These are phyloP conservation scores for Sanderia malayensis DNA, from an alignment of 30 jellyfish, hydroid and myxozoan genomes.

Conservation along the genomic window DNA sequence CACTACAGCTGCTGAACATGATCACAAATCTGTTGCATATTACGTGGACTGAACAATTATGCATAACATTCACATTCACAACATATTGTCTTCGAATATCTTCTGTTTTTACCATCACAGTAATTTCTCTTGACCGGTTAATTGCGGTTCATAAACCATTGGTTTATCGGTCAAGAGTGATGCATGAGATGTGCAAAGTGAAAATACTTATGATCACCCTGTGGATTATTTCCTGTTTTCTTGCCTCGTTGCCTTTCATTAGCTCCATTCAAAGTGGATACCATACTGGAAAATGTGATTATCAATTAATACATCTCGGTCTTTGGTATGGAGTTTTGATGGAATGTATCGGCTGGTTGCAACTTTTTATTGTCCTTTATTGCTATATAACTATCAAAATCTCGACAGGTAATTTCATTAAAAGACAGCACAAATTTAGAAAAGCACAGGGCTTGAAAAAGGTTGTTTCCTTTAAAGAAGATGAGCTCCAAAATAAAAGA, in stretches of 20 bases:
- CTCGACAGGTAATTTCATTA: conserved; percentile 54
- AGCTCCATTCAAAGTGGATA: conserved; percentile 19
- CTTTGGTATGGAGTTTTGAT: conserved; percentile 42
- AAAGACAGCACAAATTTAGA: conserved; percentile 45
- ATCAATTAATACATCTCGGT: conserved; percentile 58
- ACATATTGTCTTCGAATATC: conserved; percentile 51
- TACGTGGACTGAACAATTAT: conserved; percentile 39
- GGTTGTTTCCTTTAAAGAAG: background rate
- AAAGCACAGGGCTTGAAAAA: conserved; percentile 19
- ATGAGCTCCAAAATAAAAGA: background rate
- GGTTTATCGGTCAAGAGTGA: conserved; percentile 53
- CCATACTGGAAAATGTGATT: conserved; percentile 24
- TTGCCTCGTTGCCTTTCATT: conserved; percentile 61
- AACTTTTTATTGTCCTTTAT: conserved; percentile 45
- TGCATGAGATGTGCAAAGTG: conserved; percentile 44
- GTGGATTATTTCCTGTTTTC: conserved; percentile 53
- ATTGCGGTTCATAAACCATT: conserved; percentile 63
- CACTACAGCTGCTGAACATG: conserved; percentile 52
- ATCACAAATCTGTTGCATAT: conserved; percentile 23
- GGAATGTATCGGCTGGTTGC: conserved; percentile 57
- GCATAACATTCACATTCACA: conserved; percentile 47
- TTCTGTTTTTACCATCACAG: conserved; percentile 63
- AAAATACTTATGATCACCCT: conserved; percentile 34
- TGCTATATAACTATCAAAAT: conserved; percentile 57
- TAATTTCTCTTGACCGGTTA: conserved; percentile 66